Evolutionary conservation across 2,888 invertebrate genomes (phyloP), one percentile per base, ranked within the genome.

Genomic region (Bellardia pandia): DNA sequence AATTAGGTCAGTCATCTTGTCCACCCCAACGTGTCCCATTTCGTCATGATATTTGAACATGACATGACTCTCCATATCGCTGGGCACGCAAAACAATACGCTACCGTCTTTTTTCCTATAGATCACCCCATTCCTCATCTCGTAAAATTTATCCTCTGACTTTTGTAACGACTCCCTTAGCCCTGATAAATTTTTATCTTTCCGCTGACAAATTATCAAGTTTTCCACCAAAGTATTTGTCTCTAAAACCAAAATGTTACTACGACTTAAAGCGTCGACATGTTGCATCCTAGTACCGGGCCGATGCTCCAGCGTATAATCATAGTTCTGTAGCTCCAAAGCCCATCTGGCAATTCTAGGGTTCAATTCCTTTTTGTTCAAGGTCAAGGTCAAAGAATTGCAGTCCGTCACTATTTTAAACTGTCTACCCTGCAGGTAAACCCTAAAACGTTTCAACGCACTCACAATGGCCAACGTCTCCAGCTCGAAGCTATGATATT

Each of bases 351-450:
- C 90, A 81, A 80, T 84, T 81, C 81, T 48, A 3, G 62, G 62
- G 9, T 62, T 40, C 13, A 64, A 3, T 7, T 77, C 93, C 90
- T 91, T 69, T 81, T 86, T 75, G 90, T 91, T 78, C 58, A 89
- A 75, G 3, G 88, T 88, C 40, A 74, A 51, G 4, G 78, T 78
- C 40, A 89, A 83, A 2, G 88, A 85, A 16, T 82, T 83, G 30
- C 66, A 66, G 13, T 66, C 45, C 33, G 16, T 66, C 9, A 45
- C 23, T 6, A 66, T 66, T 23, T 45, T 66, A 6, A 66, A 11
- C 11, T 45, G 8, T 45, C 9, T 45, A 9, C 45, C 45, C 11
- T 45, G 45, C 11, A 64, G 42, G 40, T 64, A 64, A 2, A 42
- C 8, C 3, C 64, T 7, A 64, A 64, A 66, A 2, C 42, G 8